These are phyloP conservation scores for Rotaria macrura DNA, from an alignment of 2,888 invertebrate species.

Conservation along the genomic window DNA sequence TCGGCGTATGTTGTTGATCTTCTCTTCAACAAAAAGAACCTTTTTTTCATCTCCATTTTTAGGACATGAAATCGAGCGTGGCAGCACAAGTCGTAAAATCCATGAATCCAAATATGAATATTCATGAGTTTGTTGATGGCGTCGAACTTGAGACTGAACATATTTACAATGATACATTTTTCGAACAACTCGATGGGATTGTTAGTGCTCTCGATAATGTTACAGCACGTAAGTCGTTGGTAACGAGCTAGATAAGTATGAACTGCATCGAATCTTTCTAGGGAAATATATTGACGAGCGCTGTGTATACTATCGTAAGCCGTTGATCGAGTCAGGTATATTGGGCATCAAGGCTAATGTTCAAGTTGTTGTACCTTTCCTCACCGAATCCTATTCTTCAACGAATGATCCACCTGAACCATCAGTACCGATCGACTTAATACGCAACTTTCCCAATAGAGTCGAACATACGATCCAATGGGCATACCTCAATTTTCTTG, in stretches of 20 bases:
- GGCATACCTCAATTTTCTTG: constrained; percentile 64
- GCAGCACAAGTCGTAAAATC: constrained; percentile 22
- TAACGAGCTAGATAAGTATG: too few species aligned
- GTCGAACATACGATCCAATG: constrained; percentile 64
- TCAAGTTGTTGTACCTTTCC: constrained; percentile 77
- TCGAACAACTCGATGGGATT: constrained; percentile 78
- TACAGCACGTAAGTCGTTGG: constrained; percentile 61
- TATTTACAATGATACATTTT: constrained; percentile 85
- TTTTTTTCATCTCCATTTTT: too few species aligned
- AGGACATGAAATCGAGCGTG: constrained; percentile 23
- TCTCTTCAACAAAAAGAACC: too few species aligned
- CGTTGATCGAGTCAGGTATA: constrained; percentile 89
- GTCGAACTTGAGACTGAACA: constrained; percentile 88
- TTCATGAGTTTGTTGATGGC: constrained; percentile 55
- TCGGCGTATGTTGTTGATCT: constrained; percentile 48
- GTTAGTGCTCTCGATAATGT: constrained; percentile 96
- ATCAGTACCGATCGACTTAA: constrained; percentile 89
- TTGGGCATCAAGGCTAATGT: constrained; percentile 93
- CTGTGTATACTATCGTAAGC: constrained; percentile 90
- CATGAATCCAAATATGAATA: constrained; percentile 55
- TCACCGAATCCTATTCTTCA: constrained; percentile 87
- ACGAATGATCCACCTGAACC: constrained; percentile 97
- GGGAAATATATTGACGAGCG: constrained; percentile 83
- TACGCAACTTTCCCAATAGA: constrained; percentile 97
- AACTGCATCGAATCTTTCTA: too few species aligned